Evolutionary conservation across 2,113 vertebrate species (phyloP).

Genomic region (Nestor notabilis): DNA sequence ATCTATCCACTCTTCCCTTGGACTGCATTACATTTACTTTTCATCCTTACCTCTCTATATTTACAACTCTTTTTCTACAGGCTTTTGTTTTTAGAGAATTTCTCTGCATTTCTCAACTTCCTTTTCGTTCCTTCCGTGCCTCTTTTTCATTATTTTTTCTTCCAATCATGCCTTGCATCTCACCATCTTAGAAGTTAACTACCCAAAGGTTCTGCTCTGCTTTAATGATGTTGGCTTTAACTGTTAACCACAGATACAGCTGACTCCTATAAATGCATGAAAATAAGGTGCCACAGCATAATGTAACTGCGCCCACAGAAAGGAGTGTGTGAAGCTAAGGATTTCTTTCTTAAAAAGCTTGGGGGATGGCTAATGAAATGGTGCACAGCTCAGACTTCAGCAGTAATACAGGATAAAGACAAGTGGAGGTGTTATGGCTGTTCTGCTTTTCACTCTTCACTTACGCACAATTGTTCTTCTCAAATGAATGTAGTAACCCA

Average conservation of each 20-base stretch:
- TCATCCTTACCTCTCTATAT: background rate
- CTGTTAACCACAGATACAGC: background rate
- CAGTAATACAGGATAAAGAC: background rate
- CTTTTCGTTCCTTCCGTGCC: background rate
- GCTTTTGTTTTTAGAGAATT: background rate
- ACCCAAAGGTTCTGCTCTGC: background rate
- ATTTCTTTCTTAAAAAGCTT: background rate
- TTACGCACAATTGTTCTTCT: background rate
- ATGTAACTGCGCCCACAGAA: background rate
- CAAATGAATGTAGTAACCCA: background rate
- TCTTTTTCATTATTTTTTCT: background rate
- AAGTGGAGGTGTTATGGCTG: background rate
- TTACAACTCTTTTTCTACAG: background rate
- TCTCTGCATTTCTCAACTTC: background rate
- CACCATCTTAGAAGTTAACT: background rate
- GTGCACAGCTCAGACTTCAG: background rate
- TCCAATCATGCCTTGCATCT: background rate
- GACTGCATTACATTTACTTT: background rate
- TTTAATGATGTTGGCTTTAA: background rate
- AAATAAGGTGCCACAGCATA: background rate
- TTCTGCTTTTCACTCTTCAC: background rate
- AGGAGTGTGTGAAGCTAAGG: background rate
- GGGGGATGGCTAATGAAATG: background rate
- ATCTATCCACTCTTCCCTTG: background rate
- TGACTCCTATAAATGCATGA: background rate